These are phyloP conservation scores for Harpalus rubripes DNA, from an alignment of 2,888 invertebrate species.

Conservation along the genomic window DNA sequence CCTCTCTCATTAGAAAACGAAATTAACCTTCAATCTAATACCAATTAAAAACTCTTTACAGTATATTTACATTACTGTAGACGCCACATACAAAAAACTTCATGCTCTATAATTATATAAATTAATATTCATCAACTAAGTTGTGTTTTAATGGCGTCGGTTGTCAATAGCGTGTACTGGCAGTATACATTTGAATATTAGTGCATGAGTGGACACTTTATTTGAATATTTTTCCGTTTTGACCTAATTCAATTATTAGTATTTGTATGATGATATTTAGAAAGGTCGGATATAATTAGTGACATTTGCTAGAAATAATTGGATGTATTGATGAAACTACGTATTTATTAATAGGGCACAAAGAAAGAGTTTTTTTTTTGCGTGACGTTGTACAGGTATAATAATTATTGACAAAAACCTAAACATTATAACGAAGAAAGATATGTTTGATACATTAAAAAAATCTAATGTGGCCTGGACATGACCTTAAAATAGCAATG, in stretches of 20 bases:
- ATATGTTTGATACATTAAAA: no score
- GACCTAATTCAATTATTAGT: conserved; percentile 41
- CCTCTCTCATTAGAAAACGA: not conserved
- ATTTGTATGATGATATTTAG: conserved; percentile 33
- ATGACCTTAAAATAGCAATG: no score
- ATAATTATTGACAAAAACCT: no score
- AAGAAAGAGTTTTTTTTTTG: not conserved
- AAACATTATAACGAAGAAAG: no score
- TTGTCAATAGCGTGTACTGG: conserved; percentile 23
- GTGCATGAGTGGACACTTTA: conserved; percentile 7
- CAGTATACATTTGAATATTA: conserved; percentile 24
- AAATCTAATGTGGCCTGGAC: no score
- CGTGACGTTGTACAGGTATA: not conserved
- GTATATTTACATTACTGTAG: conserved; percentile 19
- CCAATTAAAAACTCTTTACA: conserved; percentile 38
- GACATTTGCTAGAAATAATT: conserved; percentile 25
- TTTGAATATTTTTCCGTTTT: conserved; percentile 41
- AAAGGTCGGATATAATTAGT: conserved; percentile 35
- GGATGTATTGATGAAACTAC: conserved; percentile 1
- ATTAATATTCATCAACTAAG: conserved; percentile 51
- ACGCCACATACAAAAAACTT: conserved; percentile 6
- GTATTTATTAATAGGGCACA: conserved; percentile 3
- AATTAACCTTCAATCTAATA: conserved; percentile 7
- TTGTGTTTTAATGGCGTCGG: conserved; percentile 11
- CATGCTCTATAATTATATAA: conserved; percentile 26